phyloP scores from a whole-genome alignment of 2,888 invertebrate genomes.

The Meteorus cinctellus region DNA sequence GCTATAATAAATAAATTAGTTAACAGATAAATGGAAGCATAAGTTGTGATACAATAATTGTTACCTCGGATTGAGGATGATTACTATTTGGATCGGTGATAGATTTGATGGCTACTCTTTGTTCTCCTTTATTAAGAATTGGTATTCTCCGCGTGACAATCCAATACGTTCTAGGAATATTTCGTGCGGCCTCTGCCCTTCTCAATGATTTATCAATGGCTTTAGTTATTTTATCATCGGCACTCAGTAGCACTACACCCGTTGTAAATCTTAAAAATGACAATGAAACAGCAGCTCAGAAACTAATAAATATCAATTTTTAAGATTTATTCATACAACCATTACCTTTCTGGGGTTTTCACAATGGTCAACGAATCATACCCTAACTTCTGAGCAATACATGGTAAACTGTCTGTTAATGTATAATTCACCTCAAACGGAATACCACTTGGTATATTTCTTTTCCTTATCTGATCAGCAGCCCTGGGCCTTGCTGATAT shows the following conservation, averaged over 20 bases:
- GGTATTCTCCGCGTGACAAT: slow-evolving; percentile 52
- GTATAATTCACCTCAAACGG: slow-evolving; percentile 52
- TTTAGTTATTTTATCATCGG: slow-evolving; percentile 31
- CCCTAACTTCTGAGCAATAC: slow-evolving; percentile 54
- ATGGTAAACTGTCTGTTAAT: slow-evolving; percentile 52
- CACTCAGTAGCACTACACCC: slow-evolving; percentile 57
- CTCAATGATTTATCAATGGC: slow-evolving; percentile 44
- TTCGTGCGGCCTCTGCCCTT: slow-evolving; percentile 37
- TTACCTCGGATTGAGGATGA: slow-evolving; percentile 46
- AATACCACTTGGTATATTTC: slow-evolving; percentile 37
- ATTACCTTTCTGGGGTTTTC: slow-evolving; percentile 57
- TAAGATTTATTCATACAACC: slow-evolving; percentile 5
- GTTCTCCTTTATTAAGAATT: slow-evolving; percentile 47
- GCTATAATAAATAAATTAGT: slow-evolving; percentile 53
- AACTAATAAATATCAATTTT: neutral
- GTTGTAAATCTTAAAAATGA: slow-evolving; percentile 54
- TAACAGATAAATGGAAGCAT: slow-evolving; percentile 6
- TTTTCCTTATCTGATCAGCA: neutral
- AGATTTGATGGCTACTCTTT: slow-evolving; percentile 51
- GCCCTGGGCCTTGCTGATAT: slow-evolving; percentile 50
- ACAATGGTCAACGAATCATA: slow-evolving; percentile 50
- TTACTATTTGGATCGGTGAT: slow-evolving; percentile 20
- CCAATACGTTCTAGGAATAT: slow-evolving; percentile 56
- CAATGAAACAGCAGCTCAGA: neutral
- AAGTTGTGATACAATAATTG: neutral